phyloP scores from a whole-genome alignment of 1,140 invertebrate genomes.

The Oreohelix idahoensis region DNA sequence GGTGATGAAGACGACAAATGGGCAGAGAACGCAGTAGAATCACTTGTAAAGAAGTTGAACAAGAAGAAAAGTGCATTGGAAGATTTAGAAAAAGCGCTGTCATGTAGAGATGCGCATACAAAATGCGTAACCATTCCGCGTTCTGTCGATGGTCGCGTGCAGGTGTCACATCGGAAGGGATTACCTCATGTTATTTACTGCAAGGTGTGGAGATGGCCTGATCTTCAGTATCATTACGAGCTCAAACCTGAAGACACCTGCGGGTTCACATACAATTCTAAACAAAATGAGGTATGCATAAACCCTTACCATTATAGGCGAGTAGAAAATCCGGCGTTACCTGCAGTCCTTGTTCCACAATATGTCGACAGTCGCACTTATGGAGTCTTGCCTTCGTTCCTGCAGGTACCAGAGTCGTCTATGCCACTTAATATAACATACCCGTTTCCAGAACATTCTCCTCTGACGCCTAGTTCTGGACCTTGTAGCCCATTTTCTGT shows the following conservation, averaged over 20 bases:
- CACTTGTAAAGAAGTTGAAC: slow-evolving; percentile 97
- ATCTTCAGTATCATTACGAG: slow-evolving; percentile 97
- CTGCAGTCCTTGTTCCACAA: slow-evolving; percentile 95
- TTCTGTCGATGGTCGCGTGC: slow-evolving; percentile 92
- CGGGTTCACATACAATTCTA: slow-evolving; percentile 91
- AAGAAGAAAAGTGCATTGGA: slow-evolving; percentile 95
- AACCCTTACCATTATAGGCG: slow-evolving; percentile 98
- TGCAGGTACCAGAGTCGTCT: slow-evolving; percentile 84
- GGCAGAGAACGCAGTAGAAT: slow-evolving; percentile 99
- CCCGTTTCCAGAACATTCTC: slow-evolving; percentile 67
- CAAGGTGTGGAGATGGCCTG: slow-evolving; percentile 98
- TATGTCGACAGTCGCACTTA: slow-evolving; percentile 94
- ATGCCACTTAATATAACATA: slow-evolving; percentile 96
- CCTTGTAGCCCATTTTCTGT: slow-evolving; percentile 82
- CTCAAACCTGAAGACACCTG: slow-evolving; percentile 94
- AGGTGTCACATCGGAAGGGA: slow-evolving; percentile 94
- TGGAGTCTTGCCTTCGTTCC: slow-evolving; percentile 83
- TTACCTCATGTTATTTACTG: slow-evolving; percentile 99
- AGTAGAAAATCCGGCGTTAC: slow-evolving; percentile 82
- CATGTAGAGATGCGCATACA: slow-evolving; percentile 91
- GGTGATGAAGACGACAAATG: slow-evolving; percentile 98
- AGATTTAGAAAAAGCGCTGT: slow-evolving; percentile 93
- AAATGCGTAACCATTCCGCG: slow-evolving; percentile 99
- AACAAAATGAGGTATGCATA: slow-evolving; percentile 98
- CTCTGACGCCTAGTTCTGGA: slow-evolving; percentile 64